phyloP scores from a whole-genome alignment of 53 echinoderm and acorn worm genomes.

The Glandiceps talaboti region DNA sequence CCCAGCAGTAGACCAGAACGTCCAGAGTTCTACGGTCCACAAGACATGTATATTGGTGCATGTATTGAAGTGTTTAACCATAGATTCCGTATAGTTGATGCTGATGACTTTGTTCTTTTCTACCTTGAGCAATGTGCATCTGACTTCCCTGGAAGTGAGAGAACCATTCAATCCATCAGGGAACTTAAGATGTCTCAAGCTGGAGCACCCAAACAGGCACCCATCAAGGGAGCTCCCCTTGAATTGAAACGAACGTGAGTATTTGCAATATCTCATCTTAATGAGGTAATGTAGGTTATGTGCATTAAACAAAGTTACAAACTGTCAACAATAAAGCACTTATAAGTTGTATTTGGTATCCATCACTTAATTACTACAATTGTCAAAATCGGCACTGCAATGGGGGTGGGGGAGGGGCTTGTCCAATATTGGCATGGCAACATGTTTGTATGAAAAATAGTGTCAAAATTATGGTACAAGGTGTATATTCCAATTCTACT shows the following conservation, averaged over 20 bases:
- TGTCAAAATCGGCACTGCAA: too few relatives aligned
- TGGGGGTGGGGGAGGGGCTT: too few relatives aligned
- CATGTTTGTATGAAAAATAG: too few relatives aligned
- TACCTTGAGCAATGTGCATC: constrained; percentile 50
- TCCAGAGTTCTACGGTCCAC: constrained; percentile 71
- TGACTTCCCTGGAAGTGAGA: constrained; percentile 82
- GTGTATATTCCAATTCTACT: too few relatives aligned
- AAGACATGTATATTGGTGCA: constrained; percentile 78
- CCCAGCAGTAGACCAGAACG: constrained; percentile 51
- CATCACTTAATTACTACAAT: too few relatives aligned
- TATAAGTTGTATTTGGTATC: too few relatives aligned
- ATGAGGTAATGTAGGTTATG: too few relatives aligned
- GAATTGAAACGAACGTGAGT: constrained; percentile 62
- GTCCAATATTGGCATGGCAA: too few relatives aligned
- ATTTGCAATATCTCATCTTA: too few relatives aligned
- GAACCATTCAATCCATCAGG: constrained; percentile 58
- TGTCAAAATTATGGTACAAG: too few relatives aligned
- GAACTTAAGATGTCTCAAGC: constrained; percentile 3
- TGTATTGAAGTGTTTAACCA: constrained; percentile 57
- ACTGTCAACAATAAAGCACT: too few relatives aligned
- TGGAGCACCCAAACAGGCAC: constrained; percentile 7
- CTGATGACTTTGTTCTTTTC: constrained; percentile 71
- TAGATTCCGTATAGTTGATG: constrained; percentile 68
- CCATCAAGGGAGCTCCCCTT: constrained; percentile 87
- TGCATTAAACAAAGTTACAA: too few relatives aligned